Evolutionary conservation across 1,140 invertebrate genomes (phyloP).

Genomic region (Drosophila bocki): DNA sequence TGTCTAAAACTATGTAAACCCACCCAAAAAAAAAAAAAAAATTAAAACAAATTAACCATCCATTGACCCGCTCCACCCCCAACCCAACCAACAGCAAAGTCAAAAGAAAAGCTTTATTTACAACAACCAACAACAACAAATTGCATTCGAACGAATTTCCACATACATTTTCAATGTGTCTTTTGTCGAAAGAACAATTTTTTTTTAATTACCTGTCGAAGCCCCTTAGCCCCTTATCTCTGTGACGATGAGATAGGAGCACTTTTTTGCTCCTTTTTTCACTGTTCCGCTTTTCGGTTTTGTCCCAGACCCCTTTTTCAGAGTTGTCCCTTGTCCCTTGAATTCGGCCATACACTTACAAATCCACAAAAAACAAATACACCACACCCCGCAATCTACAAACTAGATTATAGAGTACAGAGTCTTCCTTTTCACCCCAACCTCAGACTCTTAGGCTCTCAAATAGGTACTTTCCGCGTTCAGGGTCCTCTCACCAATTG

Average conservation of each 20-base stretch:
- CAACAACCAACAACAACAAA: conserved; percentile 30
- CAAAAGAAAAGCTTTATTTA: conserved; percentile 46
- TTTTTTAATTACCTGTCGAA: conserved; percentile 23
- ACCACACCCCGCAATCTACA: background rate
- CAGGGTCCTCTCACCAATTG: conserved; percentile 40
- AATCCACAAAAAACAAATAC: conserved; percentile 1
- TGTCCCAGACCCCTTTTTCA: conserved; percentile 6
- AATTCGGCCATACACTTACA: conserved; percentile 32
- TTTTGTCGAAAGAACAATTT: conserved; percentile 31
- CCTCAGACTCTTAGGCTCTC: background rate
- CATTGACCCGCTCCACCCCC: conserved; percentile 21
- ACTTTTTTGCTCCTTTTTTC: background rate
- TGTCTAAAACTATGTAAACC: conserved; percentile 77
- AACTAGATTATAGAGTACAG: background rate
- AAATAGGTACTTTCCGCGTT: conserved; percentile 3
- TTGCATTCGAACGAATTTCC: conserved; percentile 52
- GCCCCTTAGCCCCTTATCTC: conserved; percentile 4
- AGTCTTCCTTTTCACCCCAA: background rate
- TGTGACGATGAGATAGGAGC: conserved; percentile 3
- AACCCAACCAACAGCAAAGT: conserved; percentile 28
- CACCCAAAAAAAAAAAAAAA: conserved; percentile 26
- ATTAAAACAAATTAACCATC: conserved; percentile 38
- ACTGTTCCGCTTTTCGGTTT: conserved; percentile 31
- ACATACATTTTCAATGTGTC: conserved; percentile 52
- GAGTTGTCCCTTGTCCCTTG: conserved; percentile 18